Evolutionary conservation across 2,797 vertebrate species (phyloP), one percentile per base, ranked within the genome.

Genomic region (Poecilia wingei): DNA sequence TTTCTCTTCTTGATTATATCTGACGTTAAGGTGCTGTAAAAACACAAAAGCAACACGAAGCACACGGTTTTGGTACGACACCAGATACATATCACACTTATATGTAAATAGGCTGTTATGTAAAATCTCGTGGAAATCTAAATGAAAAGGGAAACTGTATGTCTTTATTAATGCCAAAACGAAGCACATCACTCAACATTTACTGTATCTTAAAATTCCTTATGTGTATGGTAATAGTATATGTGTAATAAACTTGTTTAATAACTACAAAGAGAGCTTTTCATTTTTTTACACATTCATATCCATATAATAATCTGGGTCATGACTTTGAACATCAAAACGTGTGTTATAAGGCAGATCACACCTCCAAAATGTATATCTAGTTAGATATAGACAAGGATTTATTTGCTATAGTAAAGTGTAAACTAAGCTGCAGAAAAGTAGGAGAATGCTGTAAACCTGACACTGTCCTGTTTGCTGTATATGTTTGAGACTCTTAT

Each of bases 121-220:
- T 88, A 91, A 88, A 86, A 90, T 84, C 28, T 74, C 51, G 41
- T 87, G 39, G 83, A 85, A 83, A 83, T 79, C 74, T 84, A 51
- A 25, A 76, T 25, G 64, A 68, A 89, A 80, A 79, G 77, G 71
- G 64, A 74, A 87, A 82, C 78, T 88, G 69, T 79, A 71, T 83
- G 83, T 93, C 83, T 86, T 80, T 85, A 82, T 89, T 75, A 59
- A 89, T 75, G 89, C 90, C 81, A 91, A 86, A 91, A 91, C 43
- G 55, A 87, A 93, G 91, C 88, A 94, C 92, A 93, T 91, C 89
- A 90, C 84, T 83, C 84, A 86, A 81, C 90, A 86, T 91, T 91
- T 87, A 86, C 75, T 90, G 87, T 90, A 82, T 79, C 75, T 75
- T 86, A 87, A 86, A 87, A 87, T 86, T 90, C 71, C 84, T 79